phyloP scores from a whole-genome alignment of 2,113 vertebrate species.

The Alligator sinensis region DNA sequence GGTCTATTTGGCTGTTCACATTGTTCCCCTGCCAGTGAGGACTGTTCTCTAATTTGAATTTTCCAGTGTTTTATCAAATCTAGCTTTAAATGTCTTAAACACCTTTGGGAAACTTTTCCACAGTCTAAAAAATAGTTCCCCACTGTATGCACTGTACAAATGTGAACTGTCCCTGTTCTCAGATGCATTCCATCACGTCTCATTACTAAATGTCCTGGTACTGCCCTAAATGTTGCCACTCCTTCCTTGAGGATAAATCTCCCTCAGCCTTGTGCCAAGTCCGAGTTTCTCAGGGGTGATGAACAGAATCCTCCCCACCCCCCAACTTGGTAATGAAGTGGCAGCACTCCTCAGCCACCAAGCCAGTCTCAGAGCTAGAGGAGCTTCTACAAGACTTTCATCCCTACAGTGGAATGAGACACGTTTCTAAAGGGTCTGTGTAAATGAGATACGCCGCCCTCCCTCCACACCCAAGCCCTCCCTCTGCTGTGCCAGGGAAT shows the following conservation, averaged over 20 bases:
- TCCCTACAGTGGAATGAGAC: no score
- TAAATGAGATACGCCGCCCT: no score
- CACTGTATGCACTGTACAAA: neutral
- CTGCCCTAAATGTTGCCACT: fast-evolving
- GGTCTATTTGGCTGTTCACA: neutral
- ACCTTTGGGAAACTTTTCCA: neutral
- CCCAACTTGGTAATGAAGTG: neutral
- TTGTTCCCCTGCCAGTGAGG: neutral
- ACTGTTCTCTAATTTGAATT: neutral
- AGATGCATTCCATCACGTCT: neutral
- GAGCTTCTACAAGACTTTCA: no score
- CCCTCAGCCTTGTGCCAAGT: neutral
- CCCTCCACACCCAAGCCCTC: no score
- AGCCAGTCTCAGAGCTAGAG: no score
- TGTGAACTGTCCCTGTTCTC: neutral
- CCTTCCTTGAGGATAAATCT: neutral
- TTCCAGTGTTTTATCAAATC: neutral
- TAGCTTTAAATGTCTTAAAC: neutral
- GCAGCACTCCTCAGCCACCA: fast-evolving
- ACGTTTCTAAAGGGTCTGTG: no score
- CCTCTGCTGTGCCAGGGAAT: no score
- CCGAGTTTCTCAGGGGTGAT: neutral
- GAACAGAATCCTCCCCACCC: neutral
- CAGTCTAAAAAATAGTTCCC: neutral
- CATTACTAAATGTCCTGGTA: neutral